phyloP scores from a whole-genome alignment of 1,140 invertebrate species.

The Oppia nitens region DNA sequence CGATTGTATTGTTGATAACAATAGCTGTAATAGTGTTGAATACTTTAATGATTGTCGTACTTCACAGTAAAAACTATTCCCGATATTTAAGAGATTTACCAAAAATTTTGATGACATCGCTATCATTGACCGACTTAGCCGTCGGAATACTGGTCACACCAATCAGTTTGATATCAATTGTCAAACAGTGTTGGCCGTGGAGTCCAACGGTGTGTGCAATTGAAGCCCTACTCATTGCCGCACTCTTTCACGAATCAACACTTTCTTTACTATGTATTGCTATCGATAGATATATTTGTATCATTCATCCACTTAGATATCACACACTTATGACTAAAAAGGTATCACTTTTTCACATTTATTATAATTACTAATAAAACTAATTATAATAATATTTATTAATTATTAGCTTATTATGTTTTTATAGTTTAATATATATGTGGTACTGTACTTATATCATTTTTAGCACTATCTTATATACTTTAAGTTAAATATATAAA shows the following conservation, averaged over 20 bases:
- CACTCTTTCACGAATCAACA: constrained; percentile 9
- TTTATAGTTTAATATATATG: no score
- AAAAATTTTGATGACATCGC: constrained; percentile 11
- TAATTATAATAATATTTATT: no score
- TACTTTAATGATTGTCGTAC: constrained; percentile 1
- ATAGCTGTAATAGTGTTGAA: constrained; percentile 9
- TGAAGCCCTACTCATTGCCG: constrained; percentile 7
- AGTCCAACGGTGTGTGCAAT: constrained; percentile 2
- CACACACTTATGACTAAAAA: constrained; percentile 8
- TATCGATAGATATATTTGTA: constrained; percentile 10
- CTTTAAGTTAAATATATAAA: no score
- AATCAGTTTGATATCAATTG: neutral
- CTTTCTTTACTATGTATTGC: constrained; percentile 7
- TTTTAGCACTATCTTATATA: no score
- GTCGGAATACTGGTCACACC: constrained; percentile 8
- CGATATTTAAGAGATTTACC: constrained; percentile 10
- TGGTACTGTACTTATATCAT: no score
- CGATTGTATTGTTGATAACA: constrained; percentile 1
- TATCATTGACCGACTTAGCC: constrained; percentile 9
- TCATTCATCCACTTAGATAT: constrained; percentile 6
- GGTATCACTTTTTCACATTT: no score
- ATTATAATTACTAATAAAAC: no score
- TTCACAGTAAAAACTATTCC: constrained; percentile 10
- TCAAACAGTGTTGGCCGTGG: constrained; percentile 7
- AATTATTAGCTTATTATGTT: no score